Evolutionary conservation across 2,888 invertebrate genomes (phyloP).

Genomic region (Phlogophora meticulosa): DNA sequence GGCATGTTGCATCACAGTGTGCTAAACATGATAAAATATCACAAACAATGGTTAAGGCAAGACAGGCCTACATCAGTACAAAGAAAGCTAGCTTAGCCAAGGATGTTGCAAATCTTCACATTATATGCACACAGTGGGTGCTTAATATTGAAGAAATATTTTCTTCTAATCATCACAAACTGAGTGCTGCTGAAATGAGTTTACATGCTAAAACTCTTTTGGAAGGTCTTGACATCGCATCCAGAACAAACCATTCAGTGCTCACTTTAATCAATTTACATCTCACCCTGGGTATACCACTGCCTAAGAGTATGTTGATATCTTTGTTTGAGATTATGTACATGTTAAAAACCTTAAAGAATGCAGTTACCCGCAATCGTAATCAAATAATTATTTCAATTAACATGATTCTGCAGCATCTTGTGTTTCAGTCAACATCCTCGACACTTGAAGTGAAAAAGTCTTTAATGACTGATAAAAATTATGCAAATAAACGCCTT

Average conservation of each 20-base stretch:
- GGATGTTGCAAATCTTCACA: slow-evolving; percentile 90
- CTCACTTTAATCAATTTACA: slow-evolving; percentile 93
- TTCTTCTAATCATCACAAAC: slow-evolving; percentile 78
- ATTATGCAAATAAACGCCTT: slow-evolving; percentile 92
- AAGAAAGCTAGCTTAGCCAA: slow-evolving; percentile 92
- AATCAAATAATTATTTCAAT: slow-evolving; percentile 94
- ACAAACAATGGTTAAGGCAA: slow-evolving; percentile 86
- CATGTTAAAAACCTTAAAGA: slow-evolving; percentile 94
- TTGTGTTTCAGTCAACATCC: slow-evolving; percentile 94
- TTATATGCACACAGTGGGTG: slow-evolving; percentile 82
- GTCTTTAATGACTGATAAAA: slow-evolving; percentile 92
- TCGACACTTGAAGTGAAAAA: slow-evolving; percentile 93
- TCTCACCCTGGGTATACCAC: slow-evolving; percentile 93
- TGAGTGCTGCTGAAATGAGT: slow-evolving; percentile 87
- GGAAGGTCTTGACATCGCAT: slow-evolving; percentile 93
- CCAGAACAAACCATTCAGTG: slow-evolving; percentile 91
- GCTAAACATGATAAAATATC: slow-evolving; percentile 87
- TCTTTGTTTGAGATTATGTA: slow-evolving; percentile 95
- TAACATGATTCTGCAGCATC: slow-evolving; percentile 95
- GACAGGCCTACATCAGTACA: slow-evolving; percentile 90
- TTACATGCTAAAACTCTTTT: slow-evolving; percentile 83
- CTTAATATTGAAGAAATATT: slow-evolving; percentile 83
- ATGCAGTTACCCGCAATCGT: slow-evolving; percentile 93
- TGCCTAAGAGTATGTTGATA: slow-evolving; percentile 94
- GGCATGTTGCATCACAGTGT: slow-evolving; percentile 91